Evolutionary conservation across 1,140 invertebrate genomes (phyloP), one percentile per base, ranked within the genome.

Genomic region (Drosophila equinoxialis): DNA sequence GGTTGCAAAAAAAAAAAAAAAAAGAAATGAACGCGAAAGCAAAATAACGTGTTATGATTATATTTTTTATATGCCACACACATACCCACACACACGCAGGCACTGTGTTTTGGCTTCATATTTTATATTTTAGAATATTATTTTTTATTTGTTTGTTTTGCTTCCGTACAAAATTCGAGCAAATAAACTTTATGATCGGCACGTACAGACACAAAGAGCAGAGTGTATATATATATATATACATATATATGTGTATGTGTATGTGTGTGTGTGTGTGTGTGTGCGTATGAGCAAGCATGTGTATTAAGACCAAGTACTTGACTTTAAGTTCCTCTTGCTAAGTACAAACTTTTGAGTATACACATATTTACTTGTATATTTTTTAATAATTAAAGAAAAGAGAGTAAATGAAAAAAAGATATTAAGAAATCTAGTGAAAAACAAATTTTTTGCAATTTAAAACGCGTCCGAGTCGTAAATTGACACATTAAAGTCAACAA

Each of bases 171-270:
- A 62, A 68, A 69, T 71, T 87, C 76, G 71, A 59, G 80, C 57
- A 84, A 83, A 89, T 87, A 80, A 87, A 87, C 68, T 87, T 87
- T 87, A 87, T 80, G 84, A 89, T 89, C 81, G 66, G 77, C 84
- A 89, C 84, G 84, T 87, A 87, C 62, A 37, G 61, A 17, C 58
- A 74, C 59, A 71, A 57, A 51, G 20, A 10, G 10, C 23, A 26
- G 23, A 26, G 23, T 26, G 3, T 26, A 26, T 26, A 2, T 11
- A 2, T 37, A 26, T 26, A 26, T 26, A 2, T 11, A 2, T 37
- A 2, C 3, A 37, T 3, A 13, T 35, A 39, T 60, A 42, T 37
- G 26, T 11, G 11, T 42, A 20, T 61, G 55, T 45, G 55, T 57
- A 48, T 30, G 42, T 58, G 57, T 39, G 10, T 60, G 59, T 48